These are phyloP conservation scores for Sabatieria punctata DNA, from an alignment of 2,888 invertebrate genomes.

Conservation along the genomic window DNA sequence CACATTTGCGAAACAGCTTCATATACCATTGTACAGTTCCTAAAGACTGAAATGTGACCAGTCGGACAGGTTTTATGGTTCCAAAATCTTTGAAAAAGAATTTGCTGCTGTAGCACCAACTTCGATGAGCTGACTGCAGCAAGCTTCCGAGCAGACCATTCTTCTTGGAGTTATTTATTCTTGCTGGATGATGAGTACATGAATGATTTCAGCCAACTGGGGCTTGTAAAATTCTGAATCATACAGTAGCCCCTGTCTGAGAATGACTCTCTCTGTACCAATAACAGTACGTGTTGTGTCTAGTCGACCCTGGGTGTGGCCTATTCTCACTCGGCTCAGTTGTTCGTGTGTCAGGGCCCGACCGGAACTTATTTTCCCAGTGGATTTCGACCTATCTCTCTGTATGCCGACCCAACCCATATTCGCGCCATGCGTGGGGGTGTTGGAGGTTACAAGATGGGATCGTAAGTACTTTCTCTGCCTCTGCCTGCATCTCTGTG, in stretches of 20 bases:
- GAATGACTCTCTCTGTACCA: conserved; percentile 63
- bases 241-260: conserved; percentile 49
- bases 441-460: conserved; percentile 77
- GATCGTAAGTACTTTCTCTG: conserved; percentile 80
- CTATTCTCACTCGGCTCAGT: conserved; percentile 63
- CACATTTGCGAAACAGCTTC: too few relatives aligned
- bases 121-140: too few relatives aligned
- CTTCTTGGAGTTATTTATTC: too few relatives aligned
- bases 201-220: conserved; percentile 72
- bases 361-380: conserved; percentile 75
- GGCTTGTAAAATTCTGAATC: conserved; percentile 80
- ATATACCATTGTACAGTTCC: too few relatives aligned
- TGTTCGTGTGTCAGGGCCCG: conserved; percentile 78
- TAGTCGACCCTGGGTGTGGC: conserved; percentile 83
- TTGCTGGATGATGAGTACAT: too few relatives aligned
- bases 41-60: too few relatives aligned
- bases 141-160: too few relatives aligned
- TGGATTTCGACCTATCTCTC: conserved; percentile 52
- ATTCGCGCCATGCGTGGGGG: conserved; percentile 59
- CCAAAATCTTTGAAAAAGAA: too few relatives aligned
- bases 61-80: too few relatives aligned
- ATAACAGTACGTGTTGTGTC: conserved; percentile 45
- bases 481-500: too few relatives aligned
- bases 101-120: too few relatives aligned
- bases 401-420: conserved; percentile 72